Evolutionary conservation across 1,140 invertebrate genomes (phyloP).

Genomic region (Brachionus manjavacas): DNA sequence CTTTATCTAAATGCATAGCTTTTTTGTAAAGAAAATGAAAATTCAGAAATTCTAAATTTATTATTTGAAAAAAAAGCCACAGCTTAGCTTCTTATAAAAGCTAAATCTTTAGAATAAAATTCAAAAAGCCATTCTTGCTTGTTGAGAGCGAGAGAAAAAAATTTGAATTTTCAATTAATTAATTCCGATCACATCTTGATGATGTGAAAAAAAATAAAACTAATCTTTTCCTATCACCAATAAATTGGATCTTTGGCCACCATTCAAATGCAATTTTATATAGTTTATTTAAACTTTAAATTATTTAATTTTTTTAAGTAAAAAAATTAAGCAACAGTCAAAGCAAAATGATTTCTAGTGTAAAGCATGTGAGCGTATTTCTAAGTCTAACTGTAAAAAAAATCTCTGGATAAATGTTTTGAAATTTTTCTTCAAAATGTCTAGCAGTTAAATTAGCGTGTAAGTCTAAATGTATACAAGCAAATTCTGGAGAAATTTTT

Average conservation of each 20-base stretch:
- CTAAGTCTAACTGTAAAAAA: slow-evolving; percentile 18
- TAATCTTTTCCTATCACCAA: background rate
- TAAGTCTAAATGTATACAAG: slow-evolving; percentile 7
- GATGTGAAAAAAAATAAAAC: background rate
- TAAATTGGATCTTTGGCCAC: background rate
- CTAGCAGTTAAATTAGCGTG: background rate
- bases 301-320: background rate
- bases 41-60: background rate
- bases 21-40: background rate
- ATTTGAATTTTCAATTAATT: background rate
- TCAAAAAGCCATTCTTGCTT: background rate
- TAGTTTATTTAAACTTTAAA: background rate
- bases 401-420: background rate
- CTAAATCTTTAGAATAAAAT: background rate
- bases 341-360: background rate
- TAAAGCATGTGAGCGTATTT: background rate
- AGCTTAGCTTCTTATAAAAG: background rate
- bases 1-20: slow-evolving; percentile 28
- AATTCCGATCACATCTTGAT: background rate
- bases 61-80: background rate
- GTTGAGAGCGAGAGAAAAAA: background rate
- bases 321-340: background rate
- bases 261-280: background rate
- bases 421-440: slow-evolving; percentile 20
- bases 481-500: background rate